Evolutionary conservation across 2,888 invertebrate genomes (phyloP).

Genomic region (Drosophila paranaensis): DNA sequence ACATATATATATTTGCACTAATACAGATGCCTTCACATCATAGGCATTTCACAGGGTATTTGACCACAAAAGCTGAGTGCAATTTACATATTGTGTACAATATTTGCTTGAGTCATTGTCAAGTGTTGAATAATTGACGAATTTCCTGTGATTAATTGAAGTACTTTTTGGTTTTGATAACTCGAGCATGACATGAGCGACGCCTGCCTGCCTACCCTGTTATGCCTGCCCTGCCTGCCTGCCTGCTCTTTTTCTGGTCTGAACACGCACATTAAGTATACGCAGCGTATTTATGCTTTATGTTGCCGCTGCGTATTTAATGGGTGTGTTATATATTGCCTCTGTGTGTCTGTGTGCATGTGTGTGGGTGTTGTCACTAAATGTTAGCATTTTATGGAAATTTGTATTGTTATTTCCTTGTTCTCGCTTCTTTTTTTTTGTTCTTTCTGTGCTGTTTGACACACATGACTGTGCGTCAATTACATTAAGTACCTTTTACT

Average conservation of each 20-base stretch:
- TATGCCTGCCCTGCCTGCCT: too few relatives aligned
- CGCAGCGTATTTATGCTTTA: constrained; percentile 26
- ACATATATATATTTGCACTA: too few relatives aligned
- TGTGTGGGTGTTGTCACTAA: constrained; percentile 13
- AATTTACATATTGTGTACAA: constrained; percentile 37
- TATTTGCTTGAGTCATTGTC: constrained; percentile 35
- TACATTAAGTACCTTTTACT: constrained; percentile 37
- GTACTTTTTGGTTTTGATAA: constrained; percentile 46
- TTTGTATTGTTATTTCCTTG: constrained; percentile 9
- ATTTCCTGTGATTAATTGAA: constrained; percentile 57
- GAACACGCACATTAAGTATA: constrained; percentile 26
- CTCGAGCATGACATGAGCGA: constrained; percentile 35
- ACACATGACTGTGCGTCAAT: constrained; percentile 32
- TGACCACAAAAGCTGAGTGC: constrained; percentile 13
- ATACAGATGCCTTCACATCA: not conserved
- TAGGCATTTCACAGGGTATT: constrained; percentile 1
- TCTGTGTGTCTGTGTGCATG: not conserved
- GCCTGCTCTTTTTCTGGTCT: not conserved
- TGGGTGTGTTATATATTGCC: constrained; percentile 15
- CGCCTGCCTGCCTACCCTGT: not conserved
- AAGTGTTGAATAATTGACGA: constrained; percentile 57
- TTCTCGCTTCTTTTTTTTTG: too few relatives aligned
- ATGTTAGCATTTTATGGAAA: constrained; percentile 20
- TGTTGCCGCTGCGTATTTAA: constrained; percentile 18
- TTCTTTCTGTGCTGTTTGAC: not conserved